Conservation (phyloP, 2,113 vertebrate genomes). For the Todiramphus saurophagus region DNA sequence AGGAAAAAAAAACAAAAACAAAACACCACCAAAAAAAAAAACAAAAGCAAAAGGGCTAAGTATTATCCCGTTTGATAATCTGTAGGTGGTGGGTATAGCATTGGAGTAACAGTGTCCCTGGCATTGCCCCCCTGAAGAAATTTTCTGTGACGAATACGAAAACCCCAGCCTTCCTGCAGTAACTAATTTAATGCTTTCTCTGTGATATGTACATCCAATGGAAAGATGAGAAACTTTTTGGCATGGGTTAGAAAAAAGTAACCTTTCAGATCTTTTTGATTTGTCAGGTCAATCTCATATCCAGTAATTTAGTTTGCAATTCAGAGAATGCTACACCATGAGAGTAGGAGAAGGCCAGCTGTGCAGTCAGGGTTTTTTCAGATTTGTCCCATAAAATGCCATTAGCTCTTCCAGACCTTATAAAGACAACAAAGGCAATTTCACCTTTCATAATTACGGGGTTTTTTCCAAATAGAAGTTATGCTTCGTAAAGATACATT, state of each 20-base stretch:
- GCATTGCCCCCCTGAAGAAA: background rate
- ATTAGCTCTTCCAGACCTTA: background rate
- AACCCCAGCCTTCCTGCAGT: background rate
- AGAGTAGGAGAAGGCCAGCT: background rate
- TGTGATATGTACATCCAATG: accelerated
- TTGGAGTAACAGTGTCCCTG: background rate
- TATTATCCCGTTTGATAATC: background rate
- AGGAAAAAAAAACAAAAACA: background rate
- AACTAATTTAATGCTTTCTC: background rate
- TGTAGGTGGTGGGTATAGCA: background rate
- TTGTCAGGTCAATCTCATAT: background rate
- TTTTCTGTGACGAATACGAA: no score
- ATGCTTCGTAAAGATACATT: background rate
- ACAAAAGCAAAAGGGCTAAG: background rate
- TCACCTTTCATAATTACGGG: background rate
- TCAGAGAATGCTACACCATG: background rate
- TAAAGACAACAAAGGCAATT: background rate
- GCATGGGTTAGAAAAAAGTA: background rate
- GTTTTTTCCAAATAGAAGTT: background rate
- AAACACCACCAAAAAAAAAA: no score
- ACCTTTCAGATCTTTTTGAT: background rate
- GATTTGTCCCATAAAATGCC: background rate
- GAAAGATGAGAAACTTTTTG: background rate
- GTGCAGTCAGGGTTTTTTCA: background rate
- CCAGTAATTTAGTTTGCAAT: background rate